Conservation (phyloP, 30 jellyfish, hydroid and myxozoan species). For the Turritopsis dohrnii region DNA sequence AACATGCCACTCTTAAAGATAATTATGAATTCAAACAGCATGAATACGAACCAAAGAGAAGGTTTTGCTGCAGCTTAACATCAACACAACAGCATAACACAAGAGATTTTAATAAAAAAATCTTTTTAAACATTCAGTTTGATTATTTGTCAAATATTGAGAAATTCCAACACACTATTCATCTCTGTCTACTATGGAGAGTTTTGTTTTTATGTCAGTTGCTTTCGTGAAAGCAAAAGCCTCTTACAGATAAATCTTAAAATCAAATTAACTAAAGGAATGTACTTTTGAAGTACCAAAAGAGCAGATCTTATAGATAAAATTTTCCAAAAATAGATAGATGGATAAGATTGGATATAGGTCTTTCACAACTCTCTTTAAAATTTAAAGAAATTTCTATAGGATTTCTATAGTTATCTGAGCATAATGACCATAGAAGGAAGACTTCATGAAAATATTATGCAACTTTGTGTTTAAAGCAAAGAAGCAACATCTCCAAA, state of each 20-base stretch:
- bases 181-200: neutral
- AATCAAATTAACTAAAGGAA: neutral
- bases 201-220: neutral
- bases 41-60: no score
- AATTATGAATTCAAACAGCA: no score
- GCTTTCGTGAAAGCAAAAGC: neutral
- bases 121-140: neutral
- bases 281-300: neutral
- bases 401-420: no score
- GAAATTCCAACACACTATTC: neutral
- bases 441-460: no score
- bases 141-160: neutral
- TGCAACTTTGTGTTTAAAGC: no score
- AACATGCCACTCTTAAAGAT: no score
- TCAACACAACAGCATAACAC: neutral
- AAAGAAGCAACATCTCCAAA: no score
- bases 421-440: no score
- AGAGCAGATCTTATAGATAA: neutral
- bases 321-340: neutral
- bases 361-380: no score
- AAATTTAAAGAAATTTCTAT: no score
- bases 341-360: no score
- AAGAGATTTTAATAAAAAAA: no score
- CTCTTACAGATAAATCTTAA: neutral
- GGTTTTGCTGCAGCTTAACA: neutral